Evolutionary conservation across 2,888 invertebrate genomes (phyloP).

Genomic region (Gandaritis pyraliata): DNA sequence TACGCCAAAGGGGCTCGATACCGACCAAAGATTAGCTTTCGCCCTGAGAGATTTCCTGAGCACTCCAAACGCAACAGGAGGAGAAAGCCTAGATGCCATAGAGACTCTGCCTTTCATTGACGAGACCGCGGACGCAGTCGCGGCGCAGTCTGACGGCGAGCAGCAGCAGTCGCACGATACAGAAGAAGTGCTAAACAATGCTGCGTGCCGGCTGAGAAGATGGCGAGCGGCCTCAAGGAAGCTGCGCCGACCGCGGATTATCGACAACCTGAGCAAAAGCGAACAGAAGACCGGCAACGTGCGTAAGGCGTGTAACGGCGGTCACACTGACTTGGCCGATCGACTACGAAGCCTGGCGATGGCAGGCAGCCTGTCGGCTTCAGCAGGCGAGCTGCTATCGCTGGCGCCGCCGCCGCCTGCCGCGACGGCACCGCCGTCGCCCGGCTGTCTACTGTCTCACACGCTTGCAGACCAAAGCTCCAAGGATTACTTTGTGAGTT

Average conservation of each 20-base stretch:
- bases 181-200: slow-evolving; percentile 73
- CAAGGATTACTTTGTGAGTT: slow-evolving; percentile 69
- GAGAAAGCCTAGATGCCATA: slow-evolving; percentile 37
- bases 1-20: slow-evolving; percentile 61
- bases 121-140: slow-evolving; percentile 59
- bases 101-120: slow-evolving; percentile 68
- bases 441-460: slow-evolving; percentile 73
- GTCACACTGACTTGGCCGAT: slow-evolving; percentile 77
- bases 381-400: slow-evolving; percentile 74
- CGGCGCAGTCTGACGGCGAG: slow-evolving; percentile 67
- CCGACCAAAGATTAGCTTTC: slow-evolving; percentile 70
- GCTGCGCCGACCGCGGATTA: slow-evolving; percentile 75
- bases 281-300: slow-evolving; percentile 59
- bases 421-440: slow-evolving; percentile 80
- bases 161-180: slow-evolving; percentile 61
- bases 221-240: slow-evolving; percentile 82
- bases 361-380: slow-evolving; percentile 76
- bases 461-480: slow-evolving; percentile 76
- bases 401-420: slow-evolving; percentile 77
- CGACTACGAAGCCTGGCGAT: slow-evolving; percentile 75
- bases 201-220: slow-evolving; percentile 76
- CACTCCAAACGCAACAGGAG: slow-evolving; percentile 41
- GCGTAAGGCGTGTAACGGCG: slow-evolving; percentile 55
- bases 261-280: slow-evolving; percentile 74
- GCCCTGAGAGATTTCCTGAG: slow-evolving; percentile 72